Evolutionary conservation across 2,888 invertebrate genomes (phyloP), one percentile per base, ranked within the genome.

Genomic region (Scelioninae gen. 1): DNA sequence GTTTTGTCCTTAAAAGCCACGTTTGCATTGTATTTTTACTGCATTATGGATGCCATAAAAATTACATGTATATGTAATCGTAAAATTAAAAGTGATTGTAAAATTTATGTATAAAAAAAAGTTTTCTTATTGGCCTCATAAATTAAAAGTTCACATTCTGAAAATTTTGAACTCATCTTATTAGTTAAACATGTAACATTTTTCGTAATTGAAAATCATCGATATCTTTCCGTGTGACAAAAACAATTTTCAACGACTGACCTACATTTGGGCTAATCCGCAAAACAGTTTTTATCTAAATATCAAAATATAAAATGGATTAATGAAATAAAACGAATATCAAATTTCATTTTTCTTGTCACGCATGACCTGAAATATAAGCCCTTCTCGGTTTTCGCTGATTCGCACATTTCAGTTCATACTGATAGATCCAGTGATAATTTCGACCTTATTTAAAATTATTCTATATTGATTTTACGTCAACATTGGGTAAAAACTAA

Each of bases 271-370:
- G 15, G 1, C n/a, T 55, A 55, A 55, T 38, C 47, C 16, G 15
- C 15, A n/a, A 60, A 43, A 43, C 6, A 45, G 8, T 23, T 29
- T n/a, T 60, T 45, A 60, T 45, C 38, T 56, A 16, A 23, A 38
- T 13, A 65, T 40, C 51, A 53, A 63, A 62, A 58, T 32, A 72
- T 23, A 23, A 60, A 49, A 60, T 51, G 23, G 43, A 66, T 32
- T 32, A 38, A 43, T 74, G 53, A 68, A 72, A 83, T 68, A 80
- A 69, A 56, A 53, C 74, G 71, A 82, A 43, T 76, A 82, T 82
- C 80, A 85, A 84, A 83, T 81, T 72, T 68, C 72, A 72, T 55
- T 51, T 51, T 45, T 71, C 38, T 55, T 63, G 74, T 62, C 80
- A 83, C 71, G 63, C 65, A 53, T 56, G 51, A 74, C 65, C 49